Base-by-base conservation (phyloP, 2,888 invertebrate genomes). In the Sceliomorpha sp. region DNA sequence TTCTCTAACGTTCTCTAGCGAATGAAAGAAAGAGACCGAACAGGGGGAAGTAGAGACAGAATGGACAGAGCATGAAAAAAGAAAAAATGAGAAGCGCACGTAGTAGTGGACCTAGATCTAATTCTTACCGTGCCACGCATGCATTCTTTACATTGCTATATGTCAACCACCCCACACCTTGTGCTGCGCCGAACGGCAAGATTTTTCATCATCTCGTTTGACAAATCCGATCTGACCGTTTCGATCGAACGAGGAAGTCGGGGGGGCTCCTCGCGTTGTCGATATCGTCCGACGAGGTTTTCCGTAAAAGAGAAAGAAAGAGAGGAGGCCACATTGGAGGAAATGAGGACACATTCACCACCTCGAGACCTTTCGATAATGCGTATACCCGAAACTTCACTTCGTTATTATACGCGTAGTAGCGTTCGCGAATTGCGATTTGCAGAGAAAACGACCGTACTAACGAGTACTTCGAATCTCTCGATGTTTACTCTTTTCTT, bases 121-220 rank as follows among this genome's bases (percentile, higher is more conserved):
- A 78, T 76, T 78, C 77, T 76, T 75, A 76, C 77, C 81, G 82
- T 81, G 82, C 81, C 78, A 79, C 77, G 74, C 82, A 79, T 81
- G 73, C 76, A 72, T 72, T 70, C 63, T 74, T 68, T 64, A 73
- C 68, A 72, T 66, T 68, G 64, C 69, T 64, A 68, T 70, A 56
- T 70, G 70, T 63, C 74, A 63, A 69, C 60, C 60, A 71, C 70
- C 59, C 71, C 73, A 62, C 55, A 70, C 72, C 71, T 70, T 58
- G 60, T 24, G 40, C 26, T 67, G 60, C 50, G 44, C 68, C 58
- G 58, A 62, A 62, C 58, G 58, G 51, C 62, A 50, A 56, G 40
- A 59, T 42, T 48, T 42, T 67, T 56, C 53, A 40, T 36, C 31
- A 27, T 24, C n/a, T 29, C 20, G 55, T 34, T 34, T 45, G 10